Conservation (phyloP, 2,888 invertebrate species). For the Phortica magna region DNA sequence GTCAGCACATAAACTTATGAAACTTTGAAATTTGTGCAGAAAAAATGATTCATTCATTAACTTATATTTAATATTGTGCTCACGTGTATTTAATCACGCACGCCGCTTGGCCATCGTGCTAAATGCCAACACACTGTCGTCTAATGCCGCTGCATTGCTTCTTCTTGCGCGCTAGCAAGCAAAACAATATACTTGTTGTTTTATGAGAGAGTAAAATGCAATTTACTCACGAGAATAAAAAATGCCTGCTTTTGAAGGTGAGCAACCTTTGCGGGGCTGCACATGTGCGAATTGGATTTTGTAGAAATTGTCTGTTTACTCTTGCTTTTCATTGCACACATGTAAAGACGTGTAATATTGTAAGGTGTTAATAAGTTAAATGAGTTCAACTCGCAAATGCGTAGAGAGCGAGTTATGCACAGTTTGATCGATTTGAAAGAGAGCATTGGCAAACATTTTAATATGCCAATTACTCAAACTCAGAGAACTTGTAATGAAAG, state of each 20-base stretch:
- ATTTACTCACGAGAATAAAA: neutral
- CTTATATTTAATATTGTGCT: neutral
- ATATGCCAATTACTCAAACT: too few species aligned
- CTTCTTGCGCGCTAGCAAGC: neutral
- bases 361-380: too few species aligned
- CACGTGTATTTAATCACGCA: slow-evolving; percentile 28
- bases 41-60: slow-evolving; percentile 19
- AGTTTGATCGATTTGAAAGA: too few species aligned
- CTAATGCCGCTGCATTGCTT: too few species aligned
- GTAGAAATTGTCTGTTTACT: neutral
- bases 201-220: neutral
- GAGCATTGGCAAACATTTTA: too few species aligned
- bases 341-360: too few species aligned
- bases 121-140: neutral
- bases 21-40: slow-evolving; percentile 5
- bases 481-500: too few species aligned
- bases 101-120: slow-evolving; percentile 1
- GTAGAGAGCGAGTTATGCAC: too few species aligned
- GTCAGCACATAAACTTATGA: slow-evolving; percentile 6
- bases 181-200: neutral
- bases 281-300: neutral
- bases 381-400: too few species aligned
- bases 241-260: neutral
- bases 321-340: too few species aligned
- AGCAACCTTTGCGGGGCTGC: neutral